These are phyloP conservation scores for Pelobates fuscus DNA, from an alignment of 2,113 vertebrate genomes.

Conservation along the genomic window DNA sequence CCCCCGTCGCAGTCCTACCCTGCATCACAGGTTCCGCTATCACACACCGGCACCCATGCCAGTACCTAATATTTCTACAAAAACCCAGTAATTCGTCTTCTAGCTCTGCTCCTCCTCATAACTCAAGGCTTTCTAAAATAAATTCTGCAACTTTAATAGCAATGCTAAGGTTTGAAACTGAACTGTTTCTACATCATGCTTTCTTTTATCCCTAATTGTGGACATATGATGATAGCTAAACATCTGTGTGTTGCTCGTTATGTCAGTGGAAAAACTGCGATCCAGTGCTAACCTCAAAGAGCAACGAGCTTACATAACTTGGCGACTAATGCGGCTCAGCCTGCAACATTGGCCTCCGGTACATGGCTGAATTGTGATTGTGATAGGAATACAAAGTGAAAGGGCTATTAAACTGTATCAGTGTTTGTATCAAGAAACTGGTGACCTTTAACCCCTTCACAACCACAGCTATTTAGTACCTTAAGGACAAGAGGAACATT, in stretches of 20 bases:
- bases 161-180: constrained; percentile 30
- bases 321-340: constrained; percentile 11
- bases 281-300: constrained; percentile 27
- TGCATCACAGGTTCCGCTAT: too few species aligned
- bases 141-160: constrained; percentile 27
- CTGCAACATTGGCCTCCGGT: constrained; percentile 18
- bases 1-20: too few species aligned
- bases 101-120: too few species aligned
- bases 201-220: constrained; percentile 48
- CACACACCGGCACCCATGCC: too few species aligned
- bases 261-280: constrained; percentile 40
- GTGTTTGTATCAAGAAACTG: too few species aligned
- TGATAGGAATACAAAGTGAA: constrained; percentile 7
- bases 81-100: too few species aligned
- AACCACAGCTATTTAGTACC: too few species aligned
- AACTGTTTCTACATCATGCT: constrained; percentile 37
- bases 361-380: constrained; percentile 16
- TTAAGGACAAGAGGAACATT: too few species aligned
- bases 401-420: neutral
- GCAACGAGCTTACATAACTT: constrained; percentile 13
- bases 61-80: too few species aligned
- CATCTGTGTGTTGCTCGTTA: constrained; percentile 46
- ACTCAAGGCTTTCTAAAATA: neutral
- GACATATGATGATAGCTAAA: constrained; percentile 40
- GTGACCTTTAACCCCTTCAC: too few species aligned